A percentile compares a stretch with the other conserved stretches of the same genome.
Conservation (phyloP, 2,113 vertebrate species). For the Anhinga rufa region DNA sequence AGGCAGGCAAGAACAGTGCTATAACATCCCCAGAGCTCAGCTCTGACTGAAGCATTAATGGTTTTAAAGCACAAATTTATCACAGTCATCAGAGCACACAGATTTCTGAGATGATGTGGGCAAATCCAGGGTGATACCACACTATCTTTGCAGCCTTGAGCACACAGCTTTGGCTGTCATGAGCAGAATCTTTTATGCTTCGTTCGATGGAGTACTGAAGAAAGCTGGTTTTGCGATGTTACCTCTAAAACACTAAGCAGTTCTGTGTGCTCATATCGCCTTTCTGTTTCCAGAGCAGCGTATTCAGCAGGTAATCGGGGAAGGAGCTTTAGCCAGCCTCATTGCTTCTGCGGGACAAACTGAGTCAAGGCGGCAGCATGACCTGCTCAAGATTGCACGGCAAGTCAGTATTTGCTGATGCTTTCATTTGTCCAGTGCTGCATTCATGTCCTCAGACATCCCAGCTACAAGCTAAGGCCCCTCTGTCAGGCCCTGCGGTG, state of each 20-base stretch:
- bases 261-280: not conserved
- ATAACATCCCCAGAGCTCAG: not conserved
- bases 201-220: not conserved
- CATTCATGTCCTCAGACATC: not conserved
- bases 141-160: not conserved
- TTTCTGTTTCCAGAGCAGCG: not conserved
- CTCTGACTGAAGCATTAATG: not conserved
- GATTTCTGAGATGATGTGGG: not conserved
- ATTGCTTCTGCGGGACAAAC: not conserved
- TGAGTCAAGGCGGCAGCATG: accelerated
- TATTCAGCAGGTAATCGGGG: not conserved
- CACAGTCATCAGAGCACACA: not conserved
- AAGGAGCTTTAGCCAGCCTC: not conserved
- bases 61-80: not conserved
- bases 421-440: not conserved
- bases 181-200: not conserved
- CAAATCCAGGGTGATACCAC: not conserved
- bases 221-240: not conserved
- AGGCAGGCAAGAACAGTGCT: not conserved
- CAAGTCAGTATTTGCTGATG: not conserved
- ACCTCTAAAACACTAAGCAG: not conserved
- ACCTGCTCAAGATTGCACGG: no score
- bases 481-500: not conserved
- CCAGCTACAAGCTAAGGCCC: not conserved
- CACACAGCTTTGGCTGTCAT: not conserved